These are phyloP conservation scores for Leucoraja ocellata DNA, from an alignment of 2,797 vertebrate genomes.

Conservation along the genomic window DNA sequence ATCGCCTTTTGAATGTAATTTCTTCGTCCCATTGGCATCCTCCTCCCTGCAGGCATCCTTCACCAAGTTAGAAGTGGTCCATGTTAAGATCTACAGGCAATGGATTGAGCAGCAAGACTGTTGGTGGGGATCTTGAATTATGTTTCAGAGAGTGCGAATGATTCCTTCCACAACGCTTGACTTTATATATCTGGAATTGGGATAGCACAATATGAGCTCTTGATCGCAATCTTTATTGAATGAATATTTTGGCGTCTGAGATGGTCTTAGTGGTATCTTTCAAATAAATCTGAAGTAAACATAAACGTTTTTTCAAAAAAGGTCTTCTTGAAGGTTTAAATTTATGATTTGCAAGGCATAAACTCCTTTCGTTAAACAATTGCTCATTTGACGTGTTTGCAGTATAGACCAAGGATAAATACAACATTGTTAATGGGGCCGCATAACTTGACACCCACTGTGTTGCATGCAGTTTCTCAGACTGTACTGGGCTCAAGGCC, in stretches of 20 bases:
- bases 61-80: not conserved
- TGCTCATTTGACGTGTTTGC: not conserved
- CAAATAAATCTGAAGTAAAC: not conserved
- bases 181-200: not conserved
- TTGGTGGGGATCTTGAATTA: not conserved
- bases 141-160: not conserved
- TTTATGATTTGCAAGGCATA: not conserved
- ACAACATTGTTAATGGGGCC: not conserved
- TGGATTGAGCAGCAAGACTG: not conserved
- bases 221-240: not conserved
- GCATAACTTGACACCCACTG: not conserved
- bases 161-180: not conserved
- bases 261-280: not conserved
- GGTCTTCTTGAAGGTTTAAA: not conserved
- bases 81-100: not conserved
- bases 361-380: not conserved
- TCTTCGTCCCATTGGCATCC: not conserved
- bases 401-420: not conserved
- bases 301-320: not conserved
- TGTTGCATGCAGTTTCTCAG: not conserved
- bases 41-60: not conserved
- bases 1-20: not conserved
- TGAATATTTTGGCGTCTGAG: not conserved
- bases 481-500: not conserved
- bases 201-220: not conserved